phyloP scores from a whole-genome alignment of 2,888 invertebrate genomes.

The Stegophylla sp. region DNA sequence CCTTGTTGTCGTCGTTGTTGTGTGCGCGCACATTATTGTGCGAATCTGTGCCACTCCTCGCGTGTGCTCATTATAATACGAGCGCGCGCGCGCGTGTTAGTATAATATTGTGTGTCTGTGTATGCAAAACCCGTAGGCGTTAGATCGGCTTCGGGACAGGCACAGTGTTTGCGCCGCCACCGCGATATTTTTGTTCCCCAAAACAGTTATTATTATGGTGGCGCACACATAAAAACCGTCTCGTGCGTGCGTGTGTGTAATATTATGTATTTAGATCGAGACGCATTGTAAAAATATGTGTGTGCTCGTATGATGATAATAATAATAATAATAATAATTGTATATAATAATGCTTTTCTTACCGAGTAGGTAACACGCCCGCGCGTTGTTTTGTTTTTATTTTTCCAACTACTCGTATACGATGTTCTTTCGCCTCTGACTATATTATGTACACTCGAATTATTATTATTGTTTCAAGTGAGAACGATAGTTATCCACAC shows the following conservation, averaged over 20 bases:
- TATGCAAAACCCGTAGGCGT: constrained; percentile 41
- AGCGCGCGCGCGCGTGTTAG: neutral
- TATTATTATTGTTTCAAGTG: no score
- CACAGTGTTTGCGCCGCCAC: neutral
- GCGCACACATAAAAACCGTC: neutral
- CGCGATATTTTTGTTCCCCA: neutral
- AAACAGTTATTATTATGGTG: neutral
- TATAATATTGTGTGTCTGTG: neutral
- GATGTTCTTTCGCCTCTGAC: no score
- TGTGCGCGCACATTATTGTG: neutral
- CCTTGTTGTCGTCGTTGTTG: constrained; percentile 30
- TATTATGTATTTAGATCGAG: constrained; percentile 1
- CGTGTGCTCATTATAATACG: neutral
- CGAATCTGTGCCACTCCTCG: constrained; percentile 38
- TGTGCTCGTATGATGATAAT: no score
- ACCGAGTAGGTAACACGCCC: no score
- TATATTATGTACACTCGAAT: no score
- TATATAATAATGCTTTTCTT: no score
- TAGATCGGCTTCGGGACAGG: neutral
- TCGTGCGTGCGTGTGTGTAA: neutral
- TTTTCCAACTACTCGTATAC: no score
- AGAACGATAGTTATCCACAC: no score
- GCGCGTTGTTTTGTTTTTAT: no score
- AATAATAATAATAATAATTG: no score
- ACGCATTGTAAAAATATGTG: neutral